Evolutionary conservation across 2,113 vertebrate species (phyloP), one percentile per base, ranked within the genome.

Genomic region (Burhinus bistriatus): DNA sequence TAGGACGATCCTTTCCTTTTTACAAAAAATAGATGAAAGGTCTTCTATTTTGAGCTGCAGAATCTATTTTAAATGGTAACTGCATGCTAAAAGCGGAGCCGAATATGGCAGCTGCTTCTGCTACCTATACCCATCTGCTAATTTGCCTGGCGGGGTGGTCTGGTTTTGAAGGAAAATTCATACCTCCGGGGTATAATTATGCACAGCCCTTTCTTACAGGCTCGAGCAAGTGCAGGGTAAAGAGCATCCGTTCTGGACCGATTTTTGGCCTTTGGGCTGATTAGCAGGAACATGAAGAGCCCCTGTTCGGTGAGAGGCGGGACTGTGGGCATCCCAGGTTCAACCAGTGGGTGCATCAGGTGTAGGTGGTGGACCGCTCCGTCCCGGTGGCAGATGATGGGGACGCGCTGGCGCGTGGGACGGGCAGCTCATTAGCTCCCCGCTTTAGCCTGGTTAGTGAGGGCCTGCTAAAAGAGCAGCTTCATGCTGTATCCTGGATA

Each of bases 401-500:
- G 92, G 89, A 87, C 92, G 96, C 96, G 94, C 94, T 85, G 87
- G 94, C 75, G 87, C 73, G 94, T 89, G 89, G 97, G 97, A 95
- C 79, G 38, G 96, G 93, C 98, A 94, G 93, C 97, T 98, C 96
- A 95, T 98, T 98, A 98, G 96, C 94, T 98, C 97, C 75, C 92
- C 47, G 92, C 97, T 94, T 91, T 54, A 94, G 95, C 89, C 94
- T 98, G 96, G 95, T 97, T 97, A 97, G 97, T 85, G 95, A 96
- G 92, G 97, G 93, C 96, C 97, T 92, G 96, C 88, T 97, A 98
- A 98, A 98, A 97, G 97, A 98, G 97, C 98, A 95, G 97, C 96
- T 98, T 98, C 98, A 98, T 98, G 98, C 97, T 95, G 98, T 99
- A 98, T 99, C 98, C 98, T 98, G 98, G 98, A 98, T 98, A 99